Conservation (phyloP, 1,140 invertebrate species). For the Acromyrmex heyeri region DNA sequence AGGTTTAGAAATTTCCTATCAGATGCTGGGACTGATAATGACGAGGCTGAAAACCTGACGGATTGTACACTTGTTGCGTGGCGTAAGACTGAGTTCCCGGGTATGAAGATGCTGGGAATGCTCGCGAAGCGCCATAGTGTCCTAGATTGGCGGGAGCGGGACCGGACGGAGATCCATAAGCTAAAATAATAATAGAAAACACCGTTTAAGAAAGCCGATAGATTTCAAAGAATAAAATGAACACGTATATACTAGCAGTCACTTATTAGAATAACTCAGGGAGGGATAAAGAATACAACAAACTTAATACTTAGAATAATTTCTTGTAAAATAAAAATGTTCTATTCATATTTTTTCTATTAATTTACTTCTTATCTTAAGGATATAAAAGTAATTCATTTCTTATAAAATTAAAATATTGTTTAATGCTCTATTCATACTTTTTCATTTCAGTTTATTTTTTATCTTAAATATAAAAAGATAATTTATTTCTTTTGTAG, state of each 20-base stretch:
- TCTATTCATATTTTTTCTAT: no score
- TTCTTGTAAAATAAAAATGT: background rate
- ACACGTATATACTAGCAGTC: no score
- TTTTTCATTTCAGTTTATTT: no score
- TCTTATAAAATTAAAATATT: background rate
- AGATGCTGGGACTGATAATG: conserved; percentile 83
- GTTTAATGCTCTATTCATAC: no score
- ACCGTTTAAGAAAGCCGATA: background rate
- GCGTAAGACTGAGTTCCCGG: conserved; percentile 55
- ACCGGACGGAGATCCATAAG: conserved; percentile 68
- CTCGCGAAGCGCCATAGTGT: conserved; percentile 77
- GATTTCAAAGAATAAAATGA: background rate
- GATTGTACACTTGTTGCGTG: conserved; percentile 61
- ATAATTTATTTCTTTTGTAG: background rate
- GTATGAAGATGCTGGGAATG: conserved; percentile 74
- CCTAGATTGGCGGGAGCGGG: conserved; percentile 79
- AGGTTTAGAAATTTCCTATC: conserved; percentile 75
- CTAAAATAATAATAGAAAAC: conserved; percentile 61
- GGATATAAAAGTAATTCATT: no score
- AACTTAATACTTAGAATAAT: background rate
- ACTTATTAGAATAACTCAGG: background rate
- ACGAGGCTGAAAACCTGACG: conserved; percentile 79
- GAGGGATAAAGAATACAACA: background rate
- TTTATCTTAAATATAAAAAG: no score
- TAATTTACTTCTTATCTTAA: no score